A percentile compares a stretch with the other conserved stretches of the same genome.
Conservation (phyloP, 2,888 invertebrate species). For the Macrosoma leucophasiata region DNA sequence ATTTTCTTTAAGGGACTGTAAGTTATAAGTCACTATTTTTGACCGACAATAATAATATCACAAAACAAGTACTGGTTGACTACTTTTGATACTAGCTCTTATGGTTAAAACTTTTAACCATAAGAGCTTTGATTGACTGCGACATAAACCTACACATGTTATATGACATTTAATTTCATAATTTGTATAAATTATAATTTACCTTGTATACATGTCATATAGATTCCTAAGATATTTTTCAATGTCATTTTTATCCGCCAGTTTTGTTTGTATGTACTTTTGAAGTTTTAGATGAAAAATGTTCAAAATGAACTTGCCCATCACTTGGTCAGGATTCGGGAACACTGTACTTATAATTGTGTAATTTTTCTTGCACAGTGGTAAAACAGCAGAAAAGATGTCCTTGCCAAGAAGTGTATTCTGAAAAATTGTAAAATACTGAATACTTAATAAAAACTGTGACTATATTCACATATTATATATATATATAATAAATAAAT, state of each 20-base stretch:
- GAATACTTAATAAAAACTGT: too few species aligned
- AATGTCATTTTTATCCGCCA: conserved; percentile 87
- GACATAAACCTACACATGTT: not conserved
- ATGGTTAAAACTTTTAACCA: too few species aligned
- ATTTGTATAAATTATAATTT: conserved; percentile 22
- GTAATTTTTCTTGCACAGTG: conserved; percentile 91
- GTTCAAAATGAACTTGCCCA: conserved; percentile 97
- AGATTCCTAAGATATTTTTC: conserved; percentile 93
- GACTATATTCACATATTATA: too few species aligned
- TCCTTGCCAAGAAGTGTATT: conserved; percentile 90
- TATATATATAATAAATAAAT: too few species aligned
- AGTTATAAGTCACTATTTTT: too few species aligned
- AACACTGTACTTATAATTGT: conserved; percentile 92
- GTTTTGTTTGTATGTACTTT: conserved; percentile 88
- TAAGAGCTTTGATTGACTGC: too few species aligned
- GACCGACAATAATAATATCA: too few species aligned
- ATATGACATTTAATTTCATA: not conserved
- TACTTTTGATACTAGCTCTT: too few species aligned
- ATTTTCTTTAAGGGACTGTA: too few species aligned
- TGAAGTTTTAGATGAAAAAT: conserved; percentile 94
- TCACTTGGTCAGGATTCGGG: conserved; percentile 95
- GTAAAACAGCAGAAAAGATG: conserved; percentile 92
- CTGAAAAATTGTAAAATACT: conserved; percentile 61
- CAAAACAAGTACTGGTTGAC: too few species aligned
- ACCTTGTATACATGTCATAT: conserved; percentile 93